Evolutionary conservation across 2,113 vertebrate genomes (phyloP), one percentile per base, ranked within the genome.

Genomic region (Corythornis cristatus): DNA sequence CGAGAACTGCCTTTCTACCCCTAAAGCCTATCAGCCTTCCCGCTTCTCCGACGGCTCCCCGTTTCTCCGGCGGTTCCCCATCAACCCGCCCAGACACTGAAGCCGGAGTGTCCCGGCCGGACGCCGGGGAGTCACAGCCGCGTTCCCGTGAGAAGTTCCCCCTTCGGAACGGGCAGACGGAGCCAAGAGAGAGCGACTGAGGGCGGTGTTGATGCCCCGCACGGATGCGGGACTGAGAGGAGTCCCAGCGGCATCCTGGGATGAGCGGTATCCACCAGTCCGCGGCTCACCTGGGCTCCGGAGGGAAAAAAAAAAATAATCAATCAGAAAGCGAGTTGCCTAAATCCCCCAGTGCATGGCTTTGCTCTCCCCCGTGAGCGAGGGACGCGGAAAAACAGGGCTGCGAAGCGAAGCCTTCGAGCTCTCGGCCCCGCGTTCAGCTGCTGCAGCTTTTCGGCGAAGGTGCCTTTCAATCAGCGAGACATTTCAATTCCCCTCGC

Each of bases 401-500:
- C 71, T 85, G 29, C 11, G 23, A 26, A 65, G 43, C 3, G 76
- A 91, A 94, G 48, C n/a, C n/a, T 29, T 60, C 6, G 43, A 35
- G 50, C 11, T 83, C 33, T 29, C 45, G 13, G 29, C 17, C 23
- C 57, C 43, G 22, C 25, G 22, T 72, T n/a, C 51, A 8, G 8
- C 8, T 6, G 73, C 77, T 10, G 53, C 43, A 40, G 21, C 20
- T 65, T 43, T 29, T 5, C 11, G 42, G 53, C 3, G 23, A 79
- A 92, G 88, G 83, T 51, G 92, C 43, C 7, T 35, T 45, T 40
- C 87, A 65, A 65, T 20, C 80, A 65, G 74, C 16, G 93, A 81
- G 88, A 26, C 77, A 4, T 54, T 85, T 48, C 83, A 61, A 86
- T 79, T 93, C 89, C 86, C 77, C 62, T 64, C 46, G 70, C 89